Base-by-base conservation (phyloP, 2,888 invertebrate genomes). In the Margaritifera margaritifera region DNA sequence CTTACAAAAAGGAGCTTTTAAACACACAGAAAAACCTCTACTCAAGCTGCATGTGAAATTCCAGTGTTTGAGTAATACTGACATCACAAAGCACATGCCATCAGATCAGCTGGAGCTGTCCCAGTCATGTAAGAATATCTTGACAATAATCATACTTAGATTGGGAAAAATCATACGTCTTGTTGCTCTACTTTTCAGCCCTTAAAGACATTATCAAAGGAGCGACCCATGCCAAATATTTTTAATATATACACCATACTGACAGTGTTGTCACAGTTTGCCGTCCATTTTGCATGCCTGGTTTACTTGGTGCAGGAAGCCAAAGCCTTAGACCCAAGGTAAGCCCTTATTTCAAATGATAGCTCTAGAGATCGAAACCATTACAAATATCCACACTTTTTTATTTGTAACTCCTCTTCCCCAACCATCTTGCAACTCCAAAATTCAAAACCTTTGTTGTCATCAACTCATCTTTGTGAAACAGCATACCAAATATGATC, bases 171-270 rank as follows among this genome's bases (percentile, higher is more conserved):
- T 51, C 42, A 0, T 20, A n/a, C 6, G 52, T 25, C 4, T 53
- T n/a, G 53, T 62, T 55, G 61, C 59, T 75, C 77, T 66, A 56
- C 63, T 63, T 86, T 90, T 66, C 84, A 92, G 95, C 99, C 99
- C 0, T 90, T 99, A 79, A 96, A 96, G 90, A 94, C 94, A 0
- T 91, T 99, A 62, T 99, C 99, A 0, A 95, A 95, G 86, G 94
- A 97, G 89, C 93, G 99, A 56, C 99, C 99, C 1, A 92, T 99
- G 80, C 97, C 99, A 59, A 99, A 99, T 90, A 99, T 99, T 79
- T 99, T 99, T 91, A 99, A 99, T 90, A 89, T 96, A 64, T 99
- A 99, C 90, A 99, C 99, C 0, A 93, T 99, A 79, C 92, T 96
- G 84, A 99, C 99, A 2, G 99, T 99, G 69, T 91, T 98, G 61